Conservation (phyloP, 2,113 vertebrate genomes). For the Anoura caudifer region DNA sequence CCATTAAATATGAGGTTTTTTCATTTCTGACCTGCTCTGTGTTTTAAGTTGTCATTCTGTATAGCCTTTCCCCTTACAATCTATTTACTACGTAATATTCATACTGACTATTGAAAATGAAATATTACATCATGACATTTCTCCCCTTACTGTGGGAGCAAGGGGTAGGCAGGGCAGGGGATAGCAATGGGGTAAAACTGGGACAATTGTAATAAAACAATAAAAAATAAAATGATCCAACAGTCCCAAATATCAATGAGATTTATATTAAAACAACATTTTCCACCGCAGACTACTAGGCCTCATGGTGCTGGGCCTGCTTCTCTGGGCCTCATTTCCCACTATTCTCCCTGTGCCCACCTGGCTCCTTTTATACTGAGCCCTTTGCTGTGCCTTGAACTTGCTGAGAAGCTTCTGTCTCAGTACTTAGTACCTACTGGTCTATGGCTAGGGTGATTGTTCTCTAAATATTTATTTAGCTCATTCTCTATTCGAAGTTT, state of each 20-base stretch:
- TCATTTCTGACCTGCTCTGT: not conserved
- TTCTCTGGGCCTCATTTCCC: not conserved
- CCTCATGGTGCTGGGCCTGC: fast-evolving
- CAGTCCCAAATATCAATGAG: not conserved
- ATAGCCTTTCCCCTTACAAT: not conserved
- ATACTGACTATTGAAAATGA: not conserved
- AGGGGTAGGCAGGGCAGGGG: no score
- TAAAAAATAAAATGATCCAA: not conserved
- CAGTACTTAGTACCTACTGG: not conserved
- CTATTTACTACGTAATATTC: not conserved
- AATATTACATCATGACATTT: not conserved
- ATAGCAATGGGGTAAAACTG: no score
- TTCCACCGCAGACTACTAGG: fast-evolving
- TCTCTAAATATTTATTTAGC: not conserved
- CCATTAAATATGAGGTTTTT: not conserved
- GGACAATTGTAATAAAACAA: no score
- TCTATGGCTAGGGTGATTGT: not conserved
- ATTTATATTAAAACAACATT: not conserved
- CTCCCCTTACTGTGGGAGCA: not conserved
- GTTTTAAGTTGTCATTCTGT: not conserved
- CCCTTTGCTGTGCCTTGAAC: not conserved
- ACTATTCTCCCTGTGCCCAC: not conserved
- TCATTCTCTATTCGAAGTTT: not conserved
- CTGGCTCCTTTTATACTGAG: no score
- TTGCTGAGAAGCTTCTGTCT: not conserved